phyloP scores from a whole-genome alignment of 2,888 invertebrate genomes.

The Pheosia tremula region DNA sequence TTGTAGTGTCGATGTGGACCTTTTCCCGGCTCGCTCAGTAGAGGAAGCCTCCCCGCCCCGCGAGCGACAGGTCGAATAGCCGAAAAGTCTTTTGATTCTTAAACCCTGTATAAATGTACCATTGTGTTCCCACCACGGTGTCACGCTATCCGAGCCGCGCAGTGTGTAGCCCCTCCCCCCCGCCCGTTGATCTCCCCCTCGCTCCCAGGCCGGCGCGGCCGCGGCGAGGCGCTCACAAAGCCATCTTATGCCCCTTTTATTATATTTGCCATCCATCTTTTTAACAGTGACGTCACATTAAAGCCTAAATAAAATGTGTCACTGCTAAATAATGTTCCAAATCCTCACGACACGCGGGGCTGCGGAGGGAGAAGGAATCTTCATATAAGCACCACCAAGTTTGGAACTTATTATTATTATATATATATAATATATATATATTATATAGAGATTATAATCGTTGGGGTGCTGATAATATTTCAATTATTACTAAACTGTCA shows the following conservation, averaged over 20 bases:
- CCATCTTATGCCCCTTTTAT: conserved; percentile 54
- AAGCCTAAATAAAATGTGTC: conserved; percentile 58
- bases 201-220: conserved; percentile 14
- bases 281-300: conserved; percentile 56
- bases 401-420: no score
- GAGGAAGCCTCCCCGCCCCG: background rate
- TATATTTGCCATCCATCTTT: conserved; percentile 60
- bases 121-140: conserved; percentile 34
- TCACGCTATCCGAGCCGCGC: background rate
- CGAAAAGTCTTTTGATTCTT: conserved; percentile 44
- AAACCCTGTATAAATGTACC: conserved; percentile 37
- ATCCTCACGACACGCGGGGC: conserved; percentile 21
- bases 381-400: no score
- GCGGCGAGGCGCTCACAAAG: conserved; percentile 41
- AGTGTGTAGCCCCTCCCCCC: conserved; percentile 4
- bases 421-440: no score
- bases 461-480: no score
- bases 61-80: conserved; percentile 18
- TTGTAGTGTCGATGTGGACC: background rate
- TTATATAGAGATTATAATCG: no score
- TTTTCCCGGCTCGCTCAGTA: background rate
- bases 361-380: no score
- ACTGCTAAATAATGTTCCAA: conserved; percentile 47
- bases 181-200: conserved; percentile 11
- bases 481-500: no score